Evolutionary conservation across 2,113 vertebrate genomes (phyloP).

Genomic region (Micronycteris hirsuta): DNA sequence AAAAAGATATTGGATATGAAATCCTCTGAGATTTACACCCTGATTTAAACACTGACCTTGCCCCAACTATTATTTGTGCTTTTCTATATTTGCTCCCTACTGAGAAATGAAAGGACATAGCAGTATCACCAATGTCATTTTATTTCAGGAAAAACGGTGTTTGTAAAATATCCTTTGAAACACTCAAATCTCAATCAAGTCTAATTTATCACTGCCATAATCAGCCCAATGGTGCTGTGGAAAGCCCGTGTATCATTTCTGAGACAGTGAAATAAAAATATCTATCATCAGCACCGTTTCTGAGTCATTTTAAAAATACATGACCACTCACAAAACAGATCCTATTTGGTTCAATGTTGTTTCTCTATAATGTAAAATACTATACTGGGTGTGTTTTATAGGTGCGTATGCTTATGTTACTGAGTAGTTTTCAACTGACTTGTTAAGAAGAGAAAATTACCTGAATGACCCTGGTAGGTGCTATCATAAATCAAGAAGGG

Average conservation of each 20-base stretch:
- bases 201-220: conserved; percentile 39
- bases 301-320: background rate
- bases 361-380: background rate
- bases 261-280: background rate
- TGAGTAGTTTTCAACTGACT: conserved; percentile 30
- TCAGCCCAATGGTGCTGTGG: background rate
- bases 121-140: background rate
- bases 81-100: conserved; percentile 16
- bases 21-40: background rate
- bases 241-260: background rate
- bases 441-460: conserved; percentile 36
- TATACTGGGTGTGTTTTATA: background rate
- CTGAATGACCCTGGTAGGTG: background rate
- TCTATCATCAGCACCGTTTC: background rate
- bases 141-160: conserved; percentile 52
- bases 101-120: background rate
- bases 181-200: background rate
- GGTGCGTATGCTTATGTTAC: background rate
- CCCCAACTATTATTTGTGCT: background rate
- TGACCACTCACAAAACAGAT: background rate
- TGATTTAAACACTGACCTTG: conserved; percentile 41
- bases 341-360: background rate
- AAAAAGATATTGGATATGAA: background rate
- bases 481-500: background rate
- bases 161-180: conserved; percentile 34